Evolutionary conservation across 2,113 vertebrate species (phyloP), one percentile per base, ranked within the genome.

Genomic region (Aplodontia rufa): DNA sequence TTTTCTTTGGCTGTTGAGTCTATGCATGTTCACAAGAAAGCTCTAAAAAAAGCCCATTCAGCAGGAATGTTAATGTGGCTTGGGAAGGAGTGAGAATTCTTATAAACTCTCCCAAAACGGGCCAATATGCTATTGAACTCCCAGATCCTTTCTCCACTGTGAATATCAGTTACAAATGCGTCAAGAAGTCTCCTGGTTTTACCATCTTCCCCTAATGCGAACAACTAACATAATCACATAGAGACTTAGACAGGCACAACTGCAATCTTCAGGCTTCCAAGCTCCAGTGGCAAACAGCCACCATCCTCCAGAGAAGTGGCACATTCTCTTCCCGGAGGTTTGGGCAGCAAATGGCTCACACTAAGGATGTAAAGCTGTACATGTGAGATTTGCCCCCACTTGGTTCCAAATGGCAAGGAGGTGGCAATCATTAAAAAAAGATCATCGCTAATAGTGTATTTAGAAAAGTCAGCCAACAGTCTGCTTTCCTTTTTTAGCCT

Each of bases 361-460:
- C 45, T 32, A 24, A 69, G 71, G 4, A n/a, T 37, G 4, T 6
- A 6, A 40, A 45, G 66, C 64, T 76, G 47, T 45, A 28, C 62
- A 68, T 53, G 40, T 24, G 45, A 93, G 81, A 85, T 55, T 55
- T 80, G 66, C 42, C 87, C 37, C 20, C 32, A 88, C 81, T 37
- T 4, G 1, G 42, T 75, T 96, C 91, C 95, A 94, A 96, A 89
- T 91, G 94, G 95, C 85, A 96, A 74, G 78, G 85, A 64, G 74
- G 88, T 83, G 82, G 97, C 96, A 84, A 88, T 96, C 98, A 97
- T 75, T 96, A 98, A 96, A 87, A 91, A 93, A 93, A 86, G 60
- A 96, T 96, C 90, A 91, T 92, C 83, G 45, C 80, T 40, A 96
- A 97, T 93, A 98, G 90, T 47, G 51, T 96, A 94, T 74, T 87